A percentile compares a stretch with the other conserved stretches of the same genome.
Conservation (phyloP, 2,113 vertebrate genomes). For the Oryzias curvinotus region DNA sequence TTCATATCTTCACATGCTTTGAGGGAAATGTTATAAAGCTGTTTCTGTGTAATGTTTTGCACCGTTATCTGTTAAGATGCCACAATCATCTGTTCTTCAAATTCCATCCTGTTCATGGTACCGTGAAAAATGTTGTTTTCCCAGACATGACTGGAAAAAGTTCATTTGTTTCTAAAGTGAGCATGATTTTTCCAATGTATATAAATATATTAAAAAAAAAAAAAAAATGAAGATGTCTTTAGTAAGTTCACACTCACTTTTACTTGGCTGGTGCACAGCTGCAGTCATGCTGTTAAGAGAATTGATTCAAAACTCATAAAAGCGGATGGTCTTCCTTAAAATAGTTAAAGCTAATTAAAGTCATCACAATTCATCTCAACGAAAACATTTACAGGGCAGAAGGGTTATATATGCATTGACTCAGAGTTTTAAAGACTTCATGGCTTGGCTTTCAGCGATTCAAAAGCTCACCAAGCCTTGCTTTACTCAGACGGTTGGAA, state of each 20-base stretch:
- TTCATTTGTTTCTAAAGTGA: neutral
- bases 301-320: conserved; percentile 21
- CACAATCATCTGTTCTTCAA: conserved; percentile 15
- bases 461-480: conserved; percentile 10
- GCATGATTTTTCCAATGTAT: too few species aligned
- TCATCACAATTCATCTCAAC: conserved; percentile 28
- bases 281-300: conserved; percentile 22
- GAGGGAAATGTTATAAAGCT: conserved; percentile 10
- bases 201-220: too few species aligned
- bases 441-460: conserved; percentile 23
- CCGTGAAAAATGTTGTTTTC: conserved; percentile 1
- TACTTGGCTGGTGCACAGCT: conserved; percentile 35
- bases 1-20: conserved; percentile 16
- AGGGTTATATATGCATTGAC: conserved; percentile 4
- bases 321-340: neutral
- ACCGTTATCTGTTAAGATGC: neutral
- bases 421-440: conserved; percentile 16
- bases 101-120: neutral
- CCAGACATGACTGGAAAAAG: conserved; percentile 46
- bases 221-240: too few species aligned
- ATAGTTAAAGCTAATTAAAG: conserved; percentile 35
- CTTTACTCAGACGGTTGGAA: neutral
- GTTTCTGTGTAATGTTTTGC: neutral
- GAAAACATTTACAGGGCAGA: conserved; percentile 14
- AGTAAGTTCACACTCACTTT: conserved; percentile 26